phyloP scores from a whole-genome alignment of 2,888 invertebrate species.

The Saturnia japonica region DNA sequence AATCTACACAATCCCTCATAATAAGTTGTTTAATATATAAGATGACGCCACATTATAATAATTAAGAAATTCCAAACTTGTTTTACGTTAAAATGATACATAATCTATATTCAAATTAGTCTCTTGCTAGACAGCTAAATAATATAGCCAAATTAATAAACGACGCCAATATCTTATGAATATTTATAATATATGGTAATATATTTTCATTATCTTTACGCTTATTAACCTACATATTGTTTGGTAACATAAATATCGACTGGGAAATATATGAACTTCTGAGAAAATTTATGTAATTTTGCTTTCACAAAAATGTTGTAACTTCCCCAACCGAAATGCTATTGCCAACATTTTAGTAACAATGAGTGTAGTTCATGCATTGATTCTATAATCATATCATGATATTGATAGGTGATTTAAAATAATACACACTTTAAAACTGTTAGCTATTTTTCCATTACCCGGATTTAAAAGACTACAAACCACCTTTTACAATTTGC shows the following conservation, averaged over 20 bases:
- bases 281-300: not conserved
- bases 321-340: not conserved
- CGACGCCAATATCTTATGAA: slow-evolving; percentile 6
- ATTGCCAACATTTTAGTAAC: not conserved
- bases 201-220: not conserved
- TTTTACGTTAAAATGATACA: not conserved
- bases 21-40: slow-evolving; percentile 13
- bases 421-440: not conserved
- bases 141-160: slow-evolving; percentile 4
- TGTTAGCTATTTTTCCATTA: not conserved
- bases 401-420: no score
- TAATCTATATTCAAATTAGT: slow-evolving; percentile 6
- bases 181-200: slow-evolving; percentile 8
- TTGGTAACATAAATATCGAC: not conserved
- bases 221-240: not conserved
- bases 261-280: not conserved
- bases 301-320: not conserved
- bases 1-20: slow-evolving; percentile 6
- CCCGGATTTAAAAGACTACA: not conserved
- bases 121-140: not conserved
- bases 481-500: not conserved
- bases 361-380: not conserved
- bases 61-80: slow-evolving; percentile 5
- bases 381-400: not conserved
- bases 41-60: slow-evolving; percentile 4